Base-by-base conservation (phyloP, 64 coral and sea anemone species). In the Stylophora pistillata region DNA sequence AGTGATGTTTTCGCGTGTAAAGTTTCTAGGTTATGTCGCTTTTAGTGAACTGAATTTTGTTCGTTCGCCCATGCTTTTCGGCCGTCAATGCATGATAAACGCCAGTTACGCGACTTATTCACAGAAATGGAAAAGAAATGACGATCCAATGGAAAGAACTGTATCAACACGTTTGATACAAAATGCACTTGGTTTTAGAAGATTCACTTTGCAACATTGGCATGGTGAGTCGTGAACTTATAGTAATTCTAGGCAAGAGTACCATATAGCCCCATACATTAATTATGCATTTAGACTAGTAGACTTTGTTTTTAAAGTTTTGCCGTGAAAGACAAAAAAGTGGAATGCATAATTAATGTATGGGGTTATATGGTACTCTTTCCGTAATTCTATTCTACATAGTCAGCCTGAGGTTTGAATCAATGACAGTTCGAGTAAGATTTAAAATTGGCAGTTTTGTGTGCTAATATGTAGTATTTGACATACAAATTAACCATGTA, bases 121-220 rank as follows among this genome's bases (percentile, higher is more conserved):
- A 53, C 53, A 53, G 32, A 58, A 84, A 26, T 7, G 23, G 34
- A 26, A 12, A 32, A 25, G 33, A 28, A 54, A 5, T 69, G 23
- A 34, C 21, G 21, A 63, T 41, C 17, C 64, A 26, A 26, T 21
- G 5, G 23, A 15, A 55, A 47, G 13, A 55, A 20, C 25, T 14
- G 21, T 3, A 53, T 34, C 74, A 64, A 32, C 71, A 75, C 27
- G 20, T 58, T 76, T 54, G 47, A 26, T 73, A 3, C 15, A 21
- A 9, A 58, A 86, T 31, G 32, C 16, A 54, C 26, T 7, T 30
- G 37, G 55, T 7, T 70, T 25, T 15, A 87, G 71, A 23, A 33
- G 53, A 34, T 84, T 84, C 32, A 84, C 12, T 41, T 16, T 53
- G 4, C 80, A 84, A 68, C 52, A 27, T 9, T 69, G 61, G 80